Evolutionary conservation across 2,888 invertebrate genomes (phyloP).

Genomic region (Pteria penguin): DNA sequence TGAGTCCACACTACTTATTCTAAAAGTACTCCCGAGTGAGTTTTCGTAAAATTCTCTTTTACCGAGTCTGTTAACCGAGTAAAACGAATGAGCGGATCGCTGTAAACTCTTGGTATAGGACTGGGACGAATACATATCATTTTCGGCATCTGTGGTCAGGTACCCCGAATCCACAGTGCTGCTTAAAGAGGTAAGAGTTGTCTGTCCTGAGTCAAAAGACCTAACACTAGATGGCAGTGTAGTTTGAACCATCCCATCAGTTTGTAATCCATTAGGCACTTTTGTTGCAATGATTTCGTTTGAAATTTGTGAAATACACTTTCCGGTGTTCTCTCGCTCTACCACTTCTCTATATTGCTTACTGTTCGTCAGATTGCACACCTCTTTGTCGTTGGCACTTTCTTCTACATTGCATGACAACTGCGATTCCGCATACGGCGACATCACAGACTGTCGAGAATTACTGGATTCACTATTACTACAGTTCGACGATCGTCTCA

Average conservation of each 20-base stretch:
- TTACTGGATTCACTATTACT: constrained; percentile 52
- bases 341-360: background rate
- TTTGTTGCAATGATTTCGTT: background rate
- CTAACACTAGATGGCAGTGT: constrained; percentile 50
- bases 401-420: constrained; percentile 40
- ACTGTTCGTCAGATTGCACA: constrained; percentile 48
- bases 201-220: constrained; percentile 66
- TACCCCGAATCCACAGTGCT: constrained; percentile 72
- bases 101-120: constrained; percentile 57
- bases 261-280: background rate
- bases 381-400: constrained; percentile 60
- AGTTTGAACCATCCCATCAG: constrained; percentile 20
- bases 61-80: constrained; percentile 40
- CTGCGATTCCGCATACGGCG: constrained; percentile 31
- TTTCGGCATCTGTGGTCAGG: constrained; percentile 69
- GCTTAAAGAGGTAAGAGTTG: constrained; percentile 62
- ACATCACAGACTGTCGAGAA: constrained; percentile 42
- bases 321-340: background rate
- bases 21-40: too few species aligned
- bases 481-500: constrained; percentile 56
- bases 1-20: too few species aligned
- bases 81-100: constrained; percentile 58
- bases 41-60: background rate
- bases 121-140: constrained; percentile 58
- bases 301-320: background rate